Base-by-base conservation (phyloP, 2,888 invertebrate genomes). In the Allacma fusca region DNA sequence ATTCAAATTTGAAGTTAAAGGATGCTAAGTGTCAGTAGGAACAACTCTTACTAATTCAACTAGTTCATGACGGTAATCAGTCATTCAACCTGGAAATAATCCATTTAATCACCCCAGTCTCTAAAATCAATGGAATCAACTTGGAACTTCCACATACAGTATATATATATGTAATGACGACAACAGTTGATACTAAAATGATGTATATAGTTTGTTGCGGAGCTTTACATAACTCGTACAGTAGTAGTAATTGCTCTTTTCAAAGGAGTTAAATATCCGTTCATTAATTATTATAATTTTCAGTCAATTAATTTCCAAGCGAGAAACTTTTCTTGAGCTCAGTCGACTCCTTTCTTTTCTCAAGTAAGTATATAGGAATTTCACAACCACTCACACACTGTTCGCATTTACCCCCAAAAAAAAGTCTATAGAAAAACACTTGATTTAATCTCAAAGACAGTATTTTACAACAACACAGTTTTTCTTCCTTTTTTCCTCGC, bases 1-100 rank as follows among this genome's bases (percentile, higher is more conserved):
- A 50, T 40, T 40, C 40, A 40, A 50, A 12, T 50, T 50, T 50
- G 19, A 50, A 50, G 50, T 50, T 50, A 2, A 16, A 50, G 50
- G 50, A 50, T 50, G 50, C 50, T 50, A 50, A 50, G 50, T 50
- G 50, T 50, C 50, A 50, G 50, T 50, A 50, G 50, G 50, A 50
- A 50, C 50, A 50, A 50, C 50, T 50, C 50, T 50, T 50, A 2
- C 50, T 50, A 50, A 16, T 16, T 50, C 50, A 50, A 50, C 50
- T 50, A 50, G 4, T 50, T 68, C 19, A 29, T 67, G 67, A 16
- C 68, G 29, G 12, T 68, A 40, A 68, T 68, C 68, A 68, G 68
- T 70, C 70, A 70, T 70, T 50, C 50, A 70, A 50, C 70, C 44
- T 50, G 68, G 19, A 69, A 69, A 69, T 43, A 34, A 67, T 67